Evolutionary conservation across 2,797 vertebrate genomes (phyloP), one percentile per base, ranked within the genome.

Genomic region (Bradypus variegatus): DNA sequence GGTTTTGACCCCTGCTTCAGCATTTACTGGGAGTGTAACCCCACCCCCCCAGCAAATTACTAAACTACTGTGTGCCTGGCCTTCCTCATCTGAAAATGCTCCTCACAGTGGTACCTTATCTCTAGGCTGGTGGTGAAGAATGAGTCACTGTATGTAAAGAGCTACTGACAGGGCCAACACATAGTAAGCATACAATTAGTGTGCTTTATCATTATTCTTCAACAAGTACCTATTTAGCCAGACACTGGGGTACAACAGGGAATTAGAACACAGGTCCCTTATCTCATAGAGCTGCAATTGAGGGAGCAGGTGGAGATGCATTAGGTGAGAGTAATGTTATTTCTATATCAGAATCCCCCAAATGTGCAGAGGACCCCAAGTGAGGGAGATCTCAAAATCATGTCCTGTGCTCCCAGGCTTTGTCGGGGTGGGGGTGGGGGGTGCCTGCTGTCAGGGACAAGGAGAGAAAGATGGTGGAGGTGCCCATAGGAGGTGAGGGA

Each of bases 401-500:
- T n/a, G 29, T 7, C 45, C 19, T 25, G 50, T 5, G 60, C 2
- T 11, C 15, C 53, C 12, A 11, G 55, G 72, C 2, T 11, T 36
- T 6, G 7, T 4, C 13, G 5, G 27, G 12, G 0, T 1, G 6
- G 55, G 76, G 16, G 2, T 33, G 19, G 27, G 19, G 11, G 2
- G 50, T 23, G 19, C 33, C 19, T 15, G 8, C n/a, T 2, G 6
- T 55, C 13, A 41, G 58, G 19, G 36, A 6, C 19, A 10, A 38
- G 45, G 69, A 23, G 11, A 75, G 21, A 33, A 50, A 4, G 76
- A 45, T 11, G n/a, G 29, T 11, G n/a, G 48, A 53, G 27, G 15
- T 23, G 5, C 6, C 45, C 18, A 13, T 4, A 33, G 55, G 3
- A 10, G 1, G 0, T 0, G 23, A 55, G 5, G 5, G 41, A 10